Conservation (phyloP, 2,113 vertebrate genomes). For the Lipophrys pholis region DNA sequence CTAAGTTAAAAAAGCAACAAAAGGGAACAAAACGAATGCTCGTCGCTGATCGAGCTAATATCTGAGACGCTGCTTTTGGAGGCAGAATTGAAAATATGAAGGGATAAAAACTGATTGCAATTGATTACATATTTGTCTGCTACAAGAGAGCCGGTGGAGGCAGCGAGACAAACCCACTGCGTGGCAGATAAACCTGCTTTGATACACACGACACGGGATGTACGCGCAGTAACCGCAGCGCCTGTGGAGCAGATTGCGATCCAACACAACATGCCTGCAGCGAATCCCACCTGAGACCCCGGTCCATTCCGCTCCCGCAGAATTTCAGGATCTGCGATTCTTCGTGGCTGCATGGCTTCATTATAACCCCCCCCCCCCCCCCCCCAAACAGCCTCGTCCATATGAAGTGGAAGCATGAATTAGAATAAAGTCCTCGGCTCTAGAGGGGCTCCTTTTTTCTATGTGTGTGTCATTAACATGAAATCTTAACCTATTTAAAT, state of each 20-base stretch:
- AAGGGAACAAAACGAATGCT: too few relatives aligned
- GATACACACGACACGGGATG: background rate
- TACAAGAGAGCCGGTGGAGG: background rate
- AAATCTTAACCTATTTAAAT: slow-evolving; percentile 55
- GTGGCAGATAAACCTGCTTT: slow-evolving; percentile 28
- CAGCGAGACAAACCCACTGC: too few relatives aligned
- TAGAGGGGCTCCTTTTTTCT: slow-evolving; percentile 5
- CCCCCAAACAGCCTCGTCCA: slow-evolving; percentile 9
- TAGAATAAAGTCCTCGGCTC: slow-evolving; percentile 29
- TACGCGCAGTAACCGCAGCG: slow-evolving; percentile 13
- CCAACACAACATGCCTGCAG: background rate
- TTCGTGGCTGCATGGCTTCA: too few relatives aligned
- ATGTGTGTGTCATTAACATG: slow-evolving; percentile 30
- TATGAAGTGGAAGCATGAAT: slow-evolving; percentile 37
- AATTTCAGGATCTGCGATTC: too few relatives aligned
- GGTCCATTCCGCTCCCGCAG: background rate
- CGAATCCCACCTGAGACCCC: background rate
- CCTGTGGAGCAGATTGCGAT: slow-evolving; percentile 22
- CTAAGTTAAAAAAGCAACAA: too few relatives aligned
- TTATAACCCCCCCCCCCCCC: background rate
- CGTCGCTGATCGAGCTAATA: too few relatives aligned
- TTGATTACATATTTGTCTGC: too few relatives aligned
- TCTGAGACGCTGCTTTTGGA: too few relatives aligned
- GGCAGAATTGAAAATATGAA: too few relatives aligned
- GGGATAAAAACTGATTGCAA: too few relatives aligned